Base-by-base conservation (phyloP, 2,113 vertebrate species). In the Carassius gibelio region DNA sequence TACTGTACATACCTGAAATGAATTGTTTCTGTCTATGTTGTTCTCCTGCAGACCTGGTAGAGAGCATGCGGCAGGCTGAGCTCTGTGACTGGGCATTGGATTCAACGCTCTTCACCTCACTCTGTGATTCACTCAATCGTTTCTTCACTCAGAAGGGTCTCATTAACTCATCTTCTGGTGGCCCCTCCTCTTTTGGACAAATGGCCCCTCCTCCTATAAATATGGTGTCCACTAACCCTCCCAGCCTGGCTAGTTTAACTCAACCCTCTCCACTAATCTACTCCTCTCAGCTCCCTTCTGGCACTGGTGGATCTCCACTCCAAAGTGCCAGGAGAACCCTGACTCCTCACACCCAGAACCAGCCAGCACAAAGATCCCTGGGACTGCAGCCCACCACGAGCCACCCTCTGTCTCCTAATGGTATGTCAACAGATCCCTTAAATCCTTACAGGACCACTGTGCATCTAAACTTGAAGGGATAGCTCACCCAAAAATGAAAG, bases 51-150 rank as follows among this genome's bases (percentile, higher is more conserved):
- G 95, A 95, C 85, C 90, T 95, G 52, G 77, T 95, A 81, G 93
- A 94, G 87, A 95, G 94, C 90, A 95, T 95, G 94, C 91, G 93
- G 1, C 94, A 95, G 89, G 95, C 94, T 0, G 94, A 95, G 89
- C 92, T 95, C 36, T 93, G 92, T 6, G 94, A 95, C 66, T 95
- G 93, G 94, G 93, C 94, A 2, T 79, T 95, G 88, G 95, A 95
- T 71, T 93, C 94, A 0, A 30, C 83, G 0, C 90, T 95, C 84
- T 95, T 95, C 91, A 95, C 91, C 0, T 94, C 94, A 13, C 95
- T 95, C 52, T 95, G 95, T 50, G 95, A 95, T 90, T 95, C 95
- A 2, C 92, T 95, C 82, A 95, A 95, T 88, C 94, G 93, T 78
- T 94, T 95, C 92, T 95, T 95, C 86, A 92, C 93, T 50, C 93